These are phyloP conservation scores for Chloropsis hardwickii DNA, from an alignment of 2,113 vertebrate genomes.

Conservation along the genomic window DNA sequence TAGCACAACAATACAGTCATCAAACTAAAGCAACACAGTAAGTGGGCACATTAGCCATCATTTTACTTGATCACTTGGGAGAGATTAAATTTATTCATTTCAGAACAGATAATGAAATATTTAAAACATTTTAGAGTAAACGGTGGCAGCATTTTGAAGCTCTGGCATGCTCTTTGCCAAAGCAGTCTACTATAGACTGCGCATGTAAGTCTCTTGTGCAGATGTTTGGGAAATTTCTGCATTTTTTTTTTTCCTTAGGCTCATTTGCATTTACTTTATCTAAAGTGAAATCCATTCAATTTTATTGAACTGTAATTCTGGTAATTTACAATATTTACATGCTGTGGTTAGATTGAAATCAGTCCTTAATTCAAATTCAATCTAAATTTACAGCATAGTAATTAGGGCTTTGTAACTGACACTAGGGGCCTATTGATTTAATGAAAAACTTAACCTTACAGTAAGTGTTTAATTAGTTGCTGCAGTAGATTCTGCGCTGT, in stretches of 20 bases:
- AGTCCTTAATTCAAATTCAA: slow-evolving; percentile 86
- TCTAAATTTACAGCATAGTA: slow-evolving; percentile 86
- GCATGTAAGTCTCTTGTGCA: slow-evolving; percentile 15
- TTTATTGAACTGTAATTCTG: slow-evolving; percentile 88
- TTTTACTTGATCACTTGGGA: slow-evolving; percentile 79
- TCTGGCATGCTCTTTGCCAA: slow-evolving; percentile 32
- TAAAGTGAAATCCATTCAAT: slow-evolving; percentile 80
- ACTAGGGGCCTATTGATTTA: slow-evolving; percentile 85
- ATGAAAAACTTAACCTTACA: slow-evolving; percentile 86
- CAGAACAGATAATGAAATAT: slow-evolving; percentile 80
- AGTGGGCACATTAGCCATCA: slow-evolving; percentile 79
- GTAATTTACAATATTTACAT: slow-evolving; percentile 85
- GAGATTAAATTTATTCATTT: slow-evolving; percentile 81
- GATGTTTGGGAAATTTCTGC: slow-evolving; percentile 63
- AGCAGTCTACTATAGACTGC: neutral
- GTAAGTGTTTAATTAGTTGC: slow-evolving; percentile 86
- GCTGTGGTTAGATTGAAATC: slow-evolving; percentile 81
- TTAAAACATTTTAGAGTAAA: slow-evolving; percentile 72
- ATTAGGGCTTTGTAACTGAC: slow-evolving; percentile 85
- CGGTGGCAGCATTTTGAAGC: slow-evolving; percentile 38
- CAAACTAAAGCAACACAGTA: slow-evolving; percentile 78
- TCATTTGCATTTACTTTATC: slow-evolving; percentile 79
- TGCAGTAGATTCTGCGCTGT: slow-evolving; percentile 73
- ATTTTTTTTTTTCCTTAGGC: neutral
- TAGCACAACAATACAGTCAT: slow-evolving; percentile 76